Conservation (phyloP, 2,888 invertebrate genomes). For the Arge pagana region DNA sequence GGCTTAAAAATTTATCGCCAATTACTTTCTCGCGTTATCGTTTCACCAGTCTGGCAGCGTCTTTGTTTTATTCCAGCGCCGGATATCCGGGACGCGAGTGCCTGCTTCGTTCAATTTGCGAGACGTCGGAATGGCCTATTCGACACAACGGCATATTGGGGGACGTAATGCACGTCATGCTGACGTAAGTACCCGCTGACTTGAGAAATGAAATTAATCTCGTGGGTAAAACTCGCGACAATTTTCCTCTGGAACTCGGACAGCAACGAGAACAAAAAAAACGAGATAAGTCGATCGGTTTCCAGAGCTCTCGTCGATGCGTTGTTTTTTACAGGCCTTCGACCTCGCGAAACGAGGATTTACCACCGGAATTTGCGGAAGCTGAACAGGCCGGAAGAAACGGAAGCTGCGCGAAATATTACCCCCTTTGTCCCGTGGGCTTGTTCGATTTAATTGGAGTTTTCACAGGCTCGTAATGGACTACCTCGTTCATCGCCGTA, state of each 20-base stretch:
- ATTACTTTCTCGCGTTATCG: too few relatives aligned
- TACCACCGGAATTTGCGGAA: conserved; percentile 62
- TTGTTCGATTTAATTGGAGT: conserved; percentile 64
- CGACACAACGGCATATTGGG: conserved; percentile 70
- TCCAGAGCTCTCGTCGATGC: not conserved
- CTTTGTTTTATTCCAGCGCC: too few relatives aligned
- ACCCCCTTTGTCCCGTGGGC: conserved; percentile 60
- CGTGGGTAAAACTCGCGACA: not conserved
- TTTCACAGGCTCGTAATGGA: conserved; percentile 36
- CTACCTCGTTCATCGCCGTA: not conserved
- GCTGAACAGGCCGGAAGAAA: conserved; percentile 64
- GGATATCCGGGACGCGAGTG: conserved; percentile 66
- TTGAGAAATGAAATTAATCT: not conserved
- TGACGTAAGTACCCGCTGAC: conserved; percentile 73
- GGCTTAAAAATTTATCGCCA: too few relatives aligned
- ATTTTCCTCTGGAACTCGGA: too few relatives aligned
- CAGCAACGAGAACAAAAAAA: not conserved
- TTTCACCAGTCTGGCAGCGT: too few relatives aligned
- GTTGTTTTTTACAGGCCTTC: conserved; percentile 62
- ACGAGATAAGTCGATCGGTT: not conserved
- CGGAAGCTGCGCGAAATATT: conserved; percentile 61
- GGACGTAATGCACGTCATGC: conserved; percentile 68
- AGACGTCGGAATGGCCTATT: conserved; percentile 63
- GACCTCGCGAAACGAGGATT: conserved; percentile 62
- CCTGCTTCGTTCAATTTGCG: conserved; percentile 69